These are phyloP conservation scores for Atlantisia rogersi DNA, from an alignment of 2,113 vertebrate genomes.

Conservation along the genomic window DNA sequence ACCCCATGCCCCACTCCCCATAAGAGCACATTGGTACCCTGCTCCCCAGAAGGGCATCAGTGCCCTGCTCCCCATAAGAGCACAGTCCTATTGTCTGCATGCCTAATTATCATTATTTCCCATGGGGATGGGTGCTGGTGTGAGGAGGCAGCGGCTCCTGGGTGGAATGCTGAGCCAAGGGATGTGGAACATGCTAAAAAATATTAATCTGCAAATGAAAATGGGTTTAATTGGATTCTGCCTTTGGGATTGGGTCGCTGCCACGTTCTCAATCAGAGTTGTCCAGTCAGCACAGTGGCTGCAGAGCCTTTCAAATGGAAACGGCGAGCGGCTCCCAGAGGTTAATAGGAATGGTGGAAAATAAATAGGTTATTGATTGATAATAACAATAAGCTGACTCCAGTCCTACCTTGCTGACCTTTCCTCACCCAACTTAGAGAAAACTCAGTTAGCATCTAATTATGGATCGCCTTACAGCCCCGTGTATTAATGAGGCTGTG, in stretches of 20 bases:
- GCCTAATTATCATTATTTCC: conserved; percentile 57
- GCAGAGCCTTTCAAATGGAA: conserved; percentile 74
- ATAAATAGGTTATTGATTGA: conserved; percentile 87
- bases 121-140: background rate
- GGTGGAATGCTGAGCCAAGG: conserved; percentile 65
- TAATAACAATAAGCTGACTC: conserved; percentile 80
- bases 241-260: conserved; percentile 70
- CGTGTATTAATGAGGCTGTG: conserved; percentile 61
- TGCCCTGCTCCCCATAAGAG: background rate
- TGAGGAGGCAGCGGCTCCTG: conserved; percentile 46
- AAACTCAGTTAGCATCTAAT: conserved; percentile 81
- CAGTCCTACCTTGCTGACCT: conserved; percentile 74
- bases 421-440: conserved; percentile 69
- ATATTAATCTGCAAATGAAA: conserved; percentile 78
- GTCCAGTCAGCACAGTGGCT: conserved; percentile 78
- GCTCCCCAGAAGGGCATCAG: background rate
- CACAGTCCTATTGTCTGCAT: background rate
- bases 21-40: no score
- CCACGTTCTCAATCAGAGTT: conserved; percentile 75
- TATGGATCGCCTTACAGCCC: conserved; percentile 54
- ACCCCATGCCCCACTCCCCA: no score
- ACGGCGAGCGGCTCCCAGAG: conserved; percentile 72
- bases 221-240: conserved; percentile 79
- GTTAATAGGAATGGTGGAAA: conserved; percentile 83
- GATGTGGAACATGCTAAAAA: conserved; percentile 73